Evolutionary conservation across 2,797 vertebrate species (phyloP).

Genomic region (Sparus aurata): DNA sequence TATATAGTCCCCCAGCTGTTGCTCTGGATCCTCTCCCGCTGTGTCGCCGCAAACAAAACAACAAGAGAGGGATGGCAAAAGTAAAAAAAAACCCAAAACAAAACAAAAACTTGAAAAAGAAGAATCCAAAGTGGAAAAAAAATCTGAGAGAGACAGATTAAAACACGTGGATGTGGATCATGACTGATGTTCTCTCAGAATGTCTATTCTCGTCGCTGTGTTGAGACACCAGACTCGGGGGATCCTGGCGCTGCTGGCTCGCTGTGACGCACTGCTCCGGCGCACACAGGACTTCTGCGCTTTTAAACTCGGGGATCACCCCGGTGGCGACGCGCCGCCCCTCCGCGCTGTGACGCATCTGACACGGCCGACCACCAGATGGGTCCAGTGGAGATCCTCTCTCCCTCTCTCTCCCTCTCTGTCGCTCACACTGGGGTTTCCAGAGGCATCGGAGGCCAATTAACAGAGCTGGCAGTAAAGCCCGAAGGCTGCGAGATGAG

Average conservation of each 20-base stretch:
- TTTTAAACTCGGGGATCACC: slow-evolving; percentile 98
- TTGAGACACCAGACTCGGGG: slow-evolving; percentile 54
- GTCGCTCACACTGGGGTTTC: slow-evolving; percentile 45
- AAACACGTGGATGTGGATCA: slow-evolving; percentile 8
- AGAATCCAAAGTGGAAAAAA: slow-evolving; percentile 8
- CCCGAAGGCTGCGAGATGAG: slow-evolving; percentile 21
- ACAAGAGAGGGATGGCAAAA: neutral
- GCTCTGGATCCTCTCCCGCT: slow-evolving; percentile 42
- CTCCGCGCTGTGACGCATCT: slow-evolving; percentile 84
- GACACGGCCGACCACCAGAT: slow-evolving; percentile 67
- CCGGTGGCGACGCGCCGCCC: slow-evolving; percentile 80
- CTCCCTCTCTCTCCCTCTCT: slow-evolving; percentile 44
- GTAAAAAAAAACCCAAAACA: neutral
- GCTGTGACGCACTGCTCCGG: slow-evolving; percentile 91
- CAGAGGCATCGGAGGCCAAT: slow-evolving; percentile 58
- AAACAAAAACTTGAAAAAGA: slow-evolving; percentile 15
- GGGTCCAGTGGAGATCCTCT: slow-evolving; percentile 62
- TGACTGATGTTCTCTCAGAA: slow-evolving; percentile 2
- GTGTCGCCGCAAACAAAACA: neutral
- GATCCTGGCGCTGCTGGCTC: slow-evolving; percentile 78
- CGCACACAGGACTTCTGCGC: slow-evolving; percentile 81
- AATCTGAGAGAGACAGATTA: neutral
- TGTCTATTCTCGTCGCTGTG: slow-evolving; percentile 29
- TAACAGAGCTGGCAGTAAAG: slow-evolving; percentile 33
- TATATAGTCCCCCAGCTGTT: slow-evolving; percentile 52